Evolutionary conservation across 2,797 vertebrate species (phyloP).

Genomic region (Sebastes itinus): DNA sequence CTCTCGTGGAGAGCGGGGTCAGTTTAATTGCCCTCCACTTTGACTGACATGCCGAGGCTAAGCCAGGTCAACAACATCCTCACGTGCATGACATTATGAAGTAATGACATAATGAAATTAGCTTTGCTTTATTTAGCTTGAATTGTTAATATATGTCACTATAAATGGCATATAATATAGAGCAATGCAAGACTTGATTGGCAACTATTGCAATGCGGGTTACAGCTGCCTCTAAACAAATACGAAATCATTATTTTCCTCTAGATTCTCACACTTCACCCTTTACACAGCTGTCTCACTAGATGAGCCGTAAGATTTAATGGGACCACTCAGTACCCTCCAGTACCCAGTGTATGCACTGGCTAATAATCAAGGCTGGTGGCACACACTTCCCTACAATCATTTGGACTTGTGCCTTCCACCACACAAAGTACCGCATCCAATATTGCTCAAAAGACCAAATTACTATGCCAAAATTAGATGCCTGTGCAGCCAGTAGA

Average conservation of each 20-base stretch:
- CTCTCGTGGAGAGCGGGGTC: constrained; percentile 43
- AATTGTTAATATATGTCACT: constrained; percentile 9
- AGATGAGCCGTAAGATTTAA: constrained; percentile 30
- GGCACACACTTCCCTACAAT: constrained; percentile 14
- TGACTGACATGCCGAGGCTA: constrained; percentile 69
- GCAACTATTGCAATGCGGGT: not conserved
- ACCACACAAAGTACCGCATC: not conserved
- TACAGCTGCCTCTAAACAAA: constrained; percentile 28
- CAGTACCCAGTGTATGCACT: not conserved
- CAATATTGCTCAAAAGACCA: constrained; percentile 6
- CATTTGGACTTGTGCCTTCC: constrained; percentile 9
- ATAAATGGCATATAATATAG: not conserved
- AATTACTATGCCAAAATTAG: not conserved
- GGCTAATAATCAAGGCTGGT: constrained; percentile 31
- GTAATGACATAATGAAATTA: constrained; percentile 57
- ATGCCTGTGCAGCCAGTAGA: not conserved
- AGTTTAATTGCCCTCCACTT: constrained; percentile 68
- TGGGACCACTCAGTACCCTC: constrained; percentile 23
- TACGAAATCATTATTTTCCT: constrained; percentile 29
- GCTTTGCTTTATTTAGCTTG: constrained; percentile 22
- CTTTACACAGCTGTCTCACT: constrained; percentile 28
- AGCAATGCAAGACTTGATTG: not conserved
- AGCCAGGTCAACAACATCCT: constrained; percentile 62
- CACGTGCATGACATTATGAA: constrained; percentile 58
- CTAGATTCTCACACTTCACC: constrained; percentile 10